These are phyloP conservation scores for Camelus dromedarius DNA, from an alignment of 2,113 vertebrate genomes.

Conservation along the genomic window DNA sequence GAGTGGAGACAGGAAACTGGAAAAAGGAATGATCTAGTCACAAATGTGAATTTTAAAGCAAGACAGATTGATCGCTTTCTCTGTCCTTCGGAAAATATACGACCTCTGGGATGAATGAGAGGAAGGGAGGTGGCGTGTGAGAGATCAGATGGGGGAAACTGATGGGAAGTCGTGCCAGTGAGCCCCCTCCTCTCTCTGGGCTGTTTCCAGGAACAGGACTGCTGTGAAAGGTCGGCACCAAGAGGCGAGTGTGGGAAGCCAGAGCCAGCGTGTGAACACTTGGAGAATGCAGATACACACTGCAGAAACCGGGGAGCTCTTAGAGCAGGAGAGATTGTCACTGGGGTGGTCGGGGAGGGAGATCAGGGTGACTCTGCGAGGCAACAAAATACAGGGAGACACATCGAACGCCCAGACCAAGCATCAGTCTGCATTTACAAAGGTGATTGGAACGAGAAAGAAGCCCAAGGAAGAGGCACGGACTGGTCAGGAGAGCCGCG, in stretches of 20 bases:
- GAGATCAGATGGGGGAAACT: neutral
- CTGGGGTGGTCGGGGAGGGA: neutral
- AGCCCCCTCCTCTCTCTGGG: neutral
- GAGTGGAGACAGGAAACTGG: neutral
- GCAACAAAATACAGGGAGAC: neutral
- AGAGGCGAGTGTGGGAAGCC: neutral
- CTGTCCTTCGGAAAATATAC: slow-evolving; percentile 1
- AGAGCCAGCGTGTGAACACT: neutral
- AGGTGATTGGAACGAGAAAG: neutral
- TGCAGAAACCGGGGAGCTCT: neutral
- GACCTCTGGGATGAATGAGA: neutral
- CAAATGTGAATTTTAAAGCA: slow-evolving; percentile 38
- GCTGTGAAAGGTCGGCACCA: neutral
- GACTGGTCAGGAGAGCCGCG: neutral
- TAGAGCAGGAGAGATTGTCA: neutral
- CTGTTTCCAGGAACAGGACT: neutral
- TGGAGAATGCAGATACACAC: neutral
- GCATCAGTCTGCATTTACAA: neutral
- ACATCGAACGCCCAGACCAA: neutral
- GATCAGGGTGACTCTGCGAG: neutral
- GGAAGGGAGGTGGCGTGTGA: neutral
- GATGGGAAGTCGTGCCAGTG: neutral
- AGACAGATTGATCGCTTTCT: neutral
- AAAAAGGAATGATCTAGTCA: slow-evolving; percentile 25
- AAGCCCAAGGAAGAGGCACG: neutral